Conservation (phyloP, 2,113 vertebrate genomes). For the Zosterops borbonicus region DNA sequence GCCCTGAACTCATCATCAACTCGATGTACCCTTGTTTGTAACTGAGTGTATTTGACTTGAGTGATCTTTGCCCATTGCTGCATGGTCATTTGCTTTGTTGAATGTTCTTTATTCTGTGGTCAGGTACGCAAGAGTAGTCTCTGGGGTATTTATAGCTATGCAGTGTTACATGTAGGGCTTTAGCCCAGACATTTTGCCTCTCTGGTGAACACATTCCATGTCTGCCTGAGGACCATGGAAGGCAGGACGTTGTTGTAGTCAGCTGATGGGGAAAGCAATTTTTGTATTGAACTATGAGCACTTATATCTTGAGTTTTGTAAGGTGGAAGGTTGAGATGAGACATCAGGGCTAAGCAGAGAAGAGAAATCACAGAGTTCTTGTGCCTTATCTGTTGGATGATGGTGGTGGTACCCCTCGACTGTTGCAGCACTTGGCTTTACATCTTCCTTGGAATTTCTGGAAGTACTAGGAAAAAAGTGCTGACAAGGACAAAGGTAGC, state of each 20-base stretch:
- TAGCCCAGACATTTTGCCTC: neutral
- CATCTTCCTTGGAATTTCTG: neutral
- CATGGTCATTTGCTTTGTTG: neutral
- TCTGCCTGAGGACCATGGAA: neutral
- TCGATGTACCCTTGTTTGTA: neutral
- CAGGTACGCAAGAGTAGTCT: neutral
- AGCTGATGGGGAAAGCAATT: neutral
- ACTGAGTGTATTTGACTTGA: neutral
- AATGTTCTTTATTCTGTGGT: neutral
- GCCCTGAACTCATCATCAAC: neutral
- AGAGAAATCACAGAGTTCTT: neutral
- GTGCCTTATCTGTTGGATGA: neutral
- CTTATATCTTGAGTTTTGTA: neutral
- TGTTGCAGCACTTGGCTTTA: neutral
- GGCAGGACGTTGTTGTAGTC: neutral
- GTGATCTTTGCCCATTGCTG: neutral
- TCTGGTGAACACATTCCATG: neutral
- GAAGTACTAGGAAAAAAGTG: neutral
- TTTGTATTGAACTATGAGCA: neutral
- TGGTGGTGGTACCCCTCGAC: accelerated
- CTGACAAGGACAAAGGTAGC: neutral
- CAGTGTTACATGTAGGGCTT: neutral
- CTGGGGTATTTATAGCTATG: neutral
- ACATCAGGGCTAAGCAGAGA: neutral
- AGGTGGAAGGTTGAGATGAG: neutral